Percentiles rank a stretch among this genome's conserved stretches.
phyloP scores from a whole-genome alignment of 2,113 vertebrate species.

The Athene noctua region DNA sequence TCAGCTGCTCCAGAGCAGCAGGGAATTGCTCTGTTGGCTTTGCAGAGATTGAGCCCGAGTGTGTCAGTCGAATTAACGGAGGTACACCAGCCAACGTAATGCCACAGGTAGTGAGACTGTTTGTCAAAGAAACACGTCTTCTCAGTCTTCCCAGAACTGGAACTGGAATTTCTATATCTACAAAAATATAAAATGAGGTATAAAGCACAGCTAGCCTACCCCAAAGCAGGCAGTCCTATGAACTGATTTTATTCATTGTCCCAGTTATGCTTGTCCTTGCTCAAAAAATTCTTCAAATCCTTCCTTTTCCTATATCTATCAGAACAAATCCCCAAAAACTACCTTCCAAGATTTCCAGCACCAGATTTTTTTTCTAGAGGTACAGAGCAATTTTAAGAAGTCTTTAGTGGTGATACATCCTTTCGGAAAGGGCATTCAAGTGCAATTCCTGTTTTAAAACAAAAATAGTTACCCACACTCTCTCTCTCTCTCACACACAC shows the following conservation, averaged over 20 bases:
- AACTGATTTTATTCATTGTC: not conserved
- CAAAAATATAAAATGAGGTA: not conserved
- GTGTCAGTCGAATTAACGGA: not conserved
- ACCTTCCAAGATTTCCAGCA: not conserved
- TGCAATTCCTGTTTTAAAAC: not conserved
- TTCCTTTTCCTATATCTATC: not conserved
- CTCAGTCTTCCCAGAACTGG: not conserved
- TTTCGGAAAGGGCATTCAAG: slow-evolving; percentile 9
- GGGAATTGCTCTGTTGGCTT: not conserved
- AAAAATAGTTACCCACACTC: not conserved
- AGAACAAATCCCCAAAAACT: not conserved
- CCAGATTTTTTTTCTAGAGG: not conserved
- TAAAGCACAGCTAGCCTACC: not conserved
- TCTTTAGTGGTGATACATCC: not conserved
- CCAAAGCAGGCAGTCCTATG: too few relatives aligned
- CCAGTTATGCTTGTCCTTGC: not conserved
- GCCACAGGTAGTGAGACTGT: not conserved
- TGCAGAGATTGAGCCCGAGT: not conserved
- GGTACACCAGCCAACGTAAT: not conserved
- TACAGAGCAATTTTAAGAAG: slow-evolving; percentile 33
- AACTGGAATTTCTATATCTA: not conserved
- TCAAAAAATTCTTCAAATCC: not conserved
- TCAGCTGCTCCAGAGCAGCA: not conserved
- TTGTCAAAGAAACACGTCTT: not conserved
- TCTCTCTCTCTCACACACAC: too few relatives aligned